Evolutionary conservation across 2,797 vertebrate genomes (phyloP).

Genomic region (Microcaecilia unicolor): DNA sequence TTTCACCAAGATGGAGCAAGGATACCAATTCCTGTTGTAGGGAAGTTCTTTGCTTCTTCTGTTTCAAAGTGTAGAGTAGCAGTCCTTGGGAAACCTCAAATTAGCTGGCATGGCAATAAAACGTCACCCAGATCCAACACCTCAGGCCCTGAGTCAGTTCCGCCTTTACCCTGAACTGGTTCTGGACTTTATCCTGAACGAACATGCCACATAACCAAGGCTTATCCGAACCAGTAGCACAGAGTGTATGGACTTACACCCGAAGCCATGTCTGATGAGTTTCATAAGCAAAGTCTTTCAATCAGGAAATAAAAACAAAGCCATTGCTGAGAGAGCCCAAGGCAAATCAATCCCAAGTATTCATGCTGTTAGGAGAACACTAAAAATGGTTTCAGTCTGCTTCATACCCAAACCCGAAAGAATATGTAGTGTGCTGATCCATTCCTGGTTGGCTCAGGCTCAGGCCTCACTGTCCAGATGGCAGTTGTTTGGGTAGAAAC

Average conservation of each 20-base stretch:
- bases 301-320: constrained; percentile 10
- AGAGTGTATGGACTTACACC: too few species aligned
- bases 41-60: too few species aligned
- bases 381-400: constrained; percentile 40
- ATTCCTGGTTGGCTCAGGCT: constrained; percentile 31
- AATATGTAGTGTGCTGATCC: constrained; percentile 22
- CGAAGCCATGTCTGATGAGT: too few species aligned
- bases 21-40: too few species aligned
- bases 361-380: constrained; percentile 48
- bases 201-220: constrained; percentile 1
- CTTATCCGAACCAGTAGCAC: constrained; percentile 24
- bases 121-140: too few species aligned
- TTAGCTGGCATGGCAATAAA: too few species aligned
- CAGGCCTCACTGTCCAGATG: constrained; percentile 36
- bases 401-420: constrained; percentile 53
- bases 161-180: constrained; percentile 15
- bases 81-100: too few species aligned
- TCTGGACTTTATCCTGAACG: constrained; percentile 8
- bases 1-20: too few species aligned
- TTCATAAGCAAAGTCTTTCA: too few species aligned
- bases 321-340: constrained; percentile 37
- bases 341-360: constrained; percentile 29
- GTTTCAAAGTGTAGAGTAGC: too few species aligned
- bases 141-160: too few species aligned
- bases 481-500: constrained; percentile 60